phyloP scores from a whole-genome alignment of 2,797 vertebrate genomes.

The Hyperoplus lanceolatus region DNA sequence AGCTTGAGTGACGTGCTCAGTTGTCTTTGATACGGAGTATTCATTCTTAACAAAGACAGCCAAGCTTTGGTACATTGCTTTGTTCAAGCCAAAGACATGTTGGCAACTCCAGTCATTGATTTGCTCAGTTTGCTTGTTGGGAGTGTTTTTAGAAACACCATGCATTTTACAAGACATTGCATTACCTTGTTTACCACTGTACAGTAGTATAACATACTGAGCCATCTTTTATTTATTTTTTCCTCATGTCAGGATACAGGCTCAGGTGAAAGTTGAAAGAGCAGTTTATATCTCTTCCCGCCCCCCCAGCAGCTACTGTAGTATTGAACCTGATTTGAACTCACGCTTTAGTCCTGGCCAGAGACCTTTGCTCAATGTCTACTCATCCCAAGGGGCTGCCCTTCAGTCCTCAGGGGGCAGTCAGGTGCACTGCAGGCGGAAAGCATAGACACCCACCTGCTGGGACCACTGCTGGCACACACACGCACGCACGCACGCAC shows the following conservation, averaged over 20 bases:
- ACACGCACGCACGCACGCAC: neutral
- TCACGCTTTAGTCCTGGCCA: neutral
- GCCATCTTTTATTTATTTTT: neutral
- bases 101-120: conserved; percentile 1
- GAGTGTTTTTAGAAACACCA: neutral
- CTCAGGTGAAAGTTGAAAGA: neutral
- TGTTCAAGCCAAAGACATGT: neutral
- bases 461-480: neutral
- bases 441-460: neutral
- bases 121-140: neutral
- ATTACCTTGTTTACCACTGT: neutral
- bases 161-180: neutral
- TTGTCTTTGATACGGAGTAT: neutral
- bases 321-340: neutral
- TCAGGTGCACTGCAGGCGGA: neutral
- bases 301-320: conserved; percentile 4
- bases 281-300: neutral
- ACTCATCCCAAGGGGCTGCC: neutral
- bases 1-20: neutral
- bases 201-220: neutral
- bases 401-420: neutral
- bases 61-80: too few species aligned
- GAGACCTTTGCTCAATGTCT: neutral
- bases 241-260: neutral
- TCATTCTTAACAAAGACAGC: too few species aligned